Evolutionary conservation across 35 echinoderm and acorn worm species (phyloP), one percentile per base, ranked within the genome.

Genomic region (Apostichopus parvimensis): DNA sequence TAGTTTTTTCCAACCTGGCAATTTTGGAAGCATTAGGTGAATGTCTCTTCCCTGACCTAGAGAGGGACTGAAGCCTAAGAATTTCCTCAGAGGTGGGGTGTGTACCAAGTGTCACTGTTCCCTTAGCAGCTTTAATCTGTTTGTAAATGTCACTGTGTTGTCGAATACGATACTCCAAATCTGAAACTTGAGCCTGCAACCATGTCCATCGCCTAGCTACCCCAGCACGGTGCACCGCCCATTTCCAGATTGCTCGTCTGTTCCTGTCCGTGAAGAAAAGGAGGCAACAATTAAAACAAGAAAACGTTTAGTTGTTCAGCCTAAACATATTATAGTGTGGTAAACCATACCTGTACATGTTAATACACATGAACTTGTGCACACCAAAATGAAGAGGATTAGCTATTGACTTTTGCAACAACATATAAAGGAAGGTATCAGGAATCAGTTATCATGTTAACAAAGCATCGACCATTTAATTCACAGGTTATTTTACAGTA

Each of bases 191-290:
- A 56, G 96, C 96, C 92, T 98, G 96, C 23, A 98, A 92, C 97
- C 97, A 99, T 64, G 97, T 99, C 97, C 97, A 98, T 17, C 93
- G 92, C 70, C 95, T 93, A 56, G 95, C 97, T 89, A 98, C 90
- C 52, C 95, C 95, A 72, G 97, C 93, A 85, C 97, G 87, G 55
- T 96, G 93, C 26, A 80, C 86, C 9, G 97, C 97, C 97, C 97
- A 99, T 87, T 96, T 96, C 97, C 97, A 96, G 15, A 95, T 87
- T 66, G 97, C 95, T 79, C 97, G 68, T 70, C 87, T 94, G 82
- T 99, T 95, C 79, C 97, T 99, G 87, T 10, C 75, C 79, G 52
- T 4, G 22, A 73, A 68, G 73, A 62, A 54, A 83, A 77, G 15
- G 9, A 88, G 20, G 17, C 34, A 78, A 45, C 9, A 78, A 24